A percentile compares a stretch with the other conserved stretches of the same genome.
These are phyloP conservation scores for Mesocentrotus franciscanus DNA, from an alignment of 53 echinoderm and acorn worm genomes.

Conservation along the genomic window DNA sequence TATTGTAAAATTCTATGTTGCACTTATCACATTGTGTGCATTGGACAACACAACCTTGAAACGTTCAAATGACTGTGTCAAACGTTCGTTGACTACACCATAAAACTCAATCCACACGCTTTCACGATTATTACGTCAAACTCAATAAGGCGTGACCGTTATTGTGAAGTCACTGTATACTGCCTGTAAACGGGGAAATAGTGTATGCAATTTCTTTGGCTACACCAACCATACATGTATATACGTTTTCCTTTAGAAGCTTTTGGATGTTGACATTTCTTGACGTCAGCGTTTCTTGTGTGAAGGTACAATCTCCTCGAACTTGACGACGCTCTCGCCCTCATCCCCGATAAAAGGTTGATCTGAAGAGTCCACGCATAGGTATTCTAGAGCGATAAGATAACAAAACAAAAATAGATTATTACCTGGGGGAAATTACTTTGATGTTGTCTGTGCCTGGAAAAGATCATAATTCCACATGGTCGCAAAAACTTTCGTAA, in stretches of 20 bases:
- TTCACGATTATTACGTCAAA: background rate
- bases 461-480: too few relatives aligned
- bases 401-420: background rate
- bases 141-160: background rate
- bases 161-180: background rate
- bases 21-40: background rate
- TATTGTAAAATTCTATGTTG: background rate
- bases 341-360: background rate
- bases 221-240: background rate
- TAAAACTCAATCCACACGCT: background rate
- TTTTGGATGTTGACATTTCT: background rate
- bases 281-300: slow-evolving; percentile 14
- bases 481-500: too few relatives aligned
- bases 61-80: background rate
- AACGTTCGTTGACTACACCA: background rate
- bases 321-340: background rate
- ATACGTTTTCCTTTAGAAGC: background rate
- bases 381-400: background rate
- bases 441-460: too few relatives aligned
- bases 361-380: slow-evolving; percentile 12
- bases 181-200: background rate
- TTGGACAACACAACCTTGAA: background rate
- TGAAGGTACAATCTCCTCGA: background rate
- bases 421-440: background rate
- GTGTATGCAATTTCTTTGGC: background rate